Evolutionary conservation across 2,113 vertebrate species (phyloP).

Genomic region (Eurypyga helias): DNA sequence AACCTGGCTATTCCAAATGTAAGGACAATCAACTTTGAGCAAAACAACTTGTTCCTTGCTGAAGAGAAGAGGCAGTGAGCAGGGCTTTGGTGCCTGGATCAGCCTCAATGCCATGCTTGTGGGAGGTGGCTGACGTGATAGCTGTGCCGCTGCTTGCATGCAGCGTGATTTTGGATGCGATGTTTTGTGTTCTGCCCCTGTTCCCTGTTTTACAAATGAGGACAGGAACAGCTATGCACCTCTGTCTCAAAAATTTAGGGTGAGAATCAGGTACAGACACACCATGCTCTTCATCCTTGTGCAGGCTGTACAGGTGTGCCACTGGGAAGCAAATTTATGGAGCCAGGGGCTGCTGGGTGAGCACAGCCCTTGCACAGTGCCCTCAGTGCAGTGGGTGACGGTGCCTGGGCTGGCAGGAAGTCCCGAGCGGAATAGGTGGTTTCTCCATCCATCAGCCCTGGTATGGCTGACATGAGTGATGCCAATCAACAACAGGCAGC

Average conservation of each 20-base stretch:
- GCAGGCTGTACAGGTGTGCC: too few relatives aligned
- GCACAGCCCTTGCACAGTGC: not conserved
- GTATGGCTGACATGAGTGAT: fast-evolving
- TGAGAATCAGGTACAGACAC: not conserved
- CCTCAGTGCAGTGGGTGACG: fast-evolving
- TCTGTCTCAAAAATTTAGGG: not conserved
- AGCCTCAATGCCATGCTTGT: not conserved
- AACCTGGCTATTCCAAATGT: not conserved
- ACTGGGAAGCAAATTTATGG: not conserved
- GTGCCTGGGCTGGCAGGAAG: not conserved
- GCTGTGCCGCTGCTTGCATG: not conserved
- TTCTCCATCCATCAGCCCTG: fast-evolving
- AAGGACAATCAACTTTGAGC: not conserved
- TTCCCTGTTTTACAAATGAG: not conserved
- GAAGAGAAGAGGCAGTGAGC: not conserved
- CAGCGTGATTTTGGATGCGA: fast-evolving
- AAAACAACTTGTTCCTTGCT: not conserved
- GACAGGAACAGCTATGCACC: not conserved
- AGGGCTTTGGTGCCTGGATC: not conserved
- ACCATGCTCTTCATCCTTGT: fast-evolving
- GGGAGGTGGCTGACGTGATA: not conserved
- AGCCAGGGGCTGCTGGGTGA: not conserved
- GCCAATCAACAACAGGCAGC: not conserved
- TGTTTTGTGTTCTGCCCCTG: not conserved
- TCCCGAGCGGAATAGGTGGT: not conserved